Base-by-base conservation (phyloP, 2,113 vertebrate genomes). In the Hydrochoerus hydrochaeris region DNA sequence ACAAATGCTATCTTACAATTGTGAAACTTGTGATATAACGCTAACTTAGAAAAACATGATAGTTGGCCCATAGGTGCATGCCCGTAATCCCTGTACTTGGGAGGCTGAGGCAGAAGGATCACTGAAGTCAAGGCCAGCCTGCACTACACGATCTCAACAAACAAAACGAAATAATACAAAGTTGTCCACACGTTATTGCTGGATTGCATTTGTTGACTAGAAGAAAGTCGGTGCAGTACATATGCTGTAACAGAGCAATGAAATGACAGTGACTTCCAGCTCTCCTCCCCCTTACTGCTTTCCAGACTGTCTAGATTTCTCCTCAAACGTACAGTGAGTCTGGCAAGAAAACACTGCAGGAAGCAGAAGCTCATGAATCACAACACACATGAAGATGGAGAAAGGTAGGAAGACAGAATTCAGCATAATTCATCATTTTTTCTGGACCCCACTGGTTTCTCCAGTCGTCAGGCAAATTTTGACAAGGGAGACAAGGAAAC, bases 1-100 rank as follows among this genome's bases (percentile, higher is more conserved):
- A 65, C 11, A 90, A 78, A 63, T n/a, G n/a, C 41, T 58, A 90
- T 58, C 85, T 95, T 90, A 85, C 46, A 95, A 71, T 90, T 81
- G 93, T 67, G 54, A 94, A 83, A 28, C 41, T 75, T 87, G 4
- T 87, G 60, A 82, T 85, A 73, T n/a, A 95, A 73, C 60, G 92
- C 30, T 85, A 84, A 92, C 13, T 75, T 22, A 11, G 14, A 91
- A 71, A 87, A n/a, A 28, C 4, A 57, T 44, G 82, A 16, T 19
- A 60, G n/a, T 80, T 77, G 73, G 26, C 75, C 7, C 1, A 1
- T 26, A 49, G 28, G 75, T 26, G 28, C 28, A 78, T 6, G 7
- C n/a, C 44, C 49, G 28, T 78, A 78, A 78, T 78, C 44, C 28
- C 26, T 32, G 44, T 30, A 49, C 44, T 49, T 32, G 7, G 75